Percentiles rank a stretch among this genome's conserved stretches.
phyloP scores from a whole-genome alignment of 1,140 invertebrate genomes.

The Ceratina calcarata region DNA sequence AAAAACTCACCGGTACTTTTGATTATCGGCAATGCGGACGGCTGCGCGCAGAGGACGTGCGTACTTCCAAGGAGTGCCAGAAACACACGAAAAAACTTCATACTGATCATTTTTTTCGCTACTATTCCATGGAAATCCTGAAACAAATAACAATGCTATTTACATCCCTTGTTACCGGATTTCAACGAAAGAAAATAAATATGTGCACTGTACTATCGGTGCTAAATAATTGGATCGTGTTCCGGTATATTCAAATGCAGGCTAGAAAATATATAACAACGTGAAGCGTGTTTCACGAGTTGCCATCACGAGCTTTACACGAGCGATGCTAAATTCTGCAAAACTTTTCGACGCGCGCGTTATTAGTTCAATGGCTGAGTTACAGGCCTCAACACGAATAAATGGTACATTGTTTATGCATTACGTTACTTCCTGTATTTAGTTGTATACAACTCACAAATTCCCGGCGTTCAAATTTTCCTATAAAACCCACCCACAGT shows the following conservation, averaged over 20 bases:
- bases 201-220: no score
- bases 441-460: neutral
- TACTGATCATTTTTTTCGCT: slow-evolving; percentile 70
- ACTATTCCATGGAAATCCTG: slow-evolving; percentile 74
- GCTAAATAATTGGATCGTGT: neutral
- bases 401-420: slow-evolving; percentile 10
- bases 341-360: neutral
- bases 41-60: slow-evolving; percentile 71
- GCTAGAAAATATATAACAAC: neutral
- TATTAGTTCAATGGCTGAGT: neutral
- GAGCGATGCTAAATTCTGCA: neutral
- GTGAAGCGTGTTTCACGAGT: neutral
- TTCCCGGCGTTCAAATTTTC: no score
- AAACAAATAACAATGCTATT: slow-evolving; percentile 44
- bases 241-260: neutral
- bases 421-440: neutral
- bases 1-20: slow-evolving; percentile 74
- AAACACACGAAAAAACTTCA: slow-evolving; percentile 72
- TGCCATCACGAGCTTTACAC: neutral
- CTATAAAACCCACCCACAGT: no score
- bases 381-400: neutral
- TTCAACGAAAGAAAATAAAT: neutral
- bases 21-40: slow-evolving; percentile 73
- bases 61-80: slow-evolving; percentile 75
- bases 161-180: neutral